Base-by-base conservation (phyloP, 1,140 invertebrate species). In the Bombus polaris region DNA sequence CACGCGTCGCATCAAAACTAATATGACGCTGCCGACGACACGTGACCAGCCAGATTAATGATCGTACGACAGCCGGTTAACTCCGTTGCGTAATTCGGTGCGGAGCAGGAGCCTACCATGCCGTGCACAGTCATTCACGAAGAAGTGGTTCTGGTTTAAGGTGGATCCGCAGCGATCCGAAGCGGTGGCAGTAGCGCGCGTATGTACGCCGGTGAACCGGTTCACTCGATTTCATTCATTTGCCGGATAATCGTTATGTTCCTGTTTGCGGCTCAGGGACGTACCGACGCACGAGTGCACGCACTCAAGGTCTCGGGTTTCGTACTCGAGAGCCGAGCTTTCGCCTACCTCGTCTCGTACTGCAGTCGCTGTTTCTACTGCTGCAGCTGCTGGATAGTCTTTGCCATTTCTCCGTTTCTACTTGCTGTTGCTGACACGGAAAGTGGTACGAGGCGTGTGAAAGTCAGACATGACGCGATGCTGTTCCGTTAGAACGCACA, bases 171-270 rank as follows among this genome's bases (percentile, higher is more conserved):
- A 42, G 73, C 59, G 81, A 79, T 53, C 73, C 80, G 62, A 42
- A 53, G 59, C 79, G 44, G 47, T 53, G 47, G 47, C 47, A 53
- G 18, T 25, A 10, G 35, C 47, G 47, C 57, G 65, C 71, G 87
- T 70, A 68, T 72, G 79, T 39, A 39, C 74, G 62, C 47, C 47
- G 80, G 77, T 65, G 83, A 85, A 80, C 83, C 89, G 88, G 92
- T 88, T 92, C 89, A 92, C 92, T 93, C 89, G 92, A 92, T 92
- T 94, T 92, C 93, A 94, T 94, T 95, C 92, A 93, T 94, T 93
- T 90, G 92, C 83, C 86, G 89, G 88, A 91, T 94, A 93, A 95
- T 94, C 92, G 92, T 80, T 89, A 87, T 92, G 91, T 94, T 95
- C 93, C 94, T 94, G 94, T 93, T 94, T 94, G 91, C 88, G 81